Base-by-base conservation (phyloP, 1,140 invertebrate species). In the Sinella curviseta region DNA sequence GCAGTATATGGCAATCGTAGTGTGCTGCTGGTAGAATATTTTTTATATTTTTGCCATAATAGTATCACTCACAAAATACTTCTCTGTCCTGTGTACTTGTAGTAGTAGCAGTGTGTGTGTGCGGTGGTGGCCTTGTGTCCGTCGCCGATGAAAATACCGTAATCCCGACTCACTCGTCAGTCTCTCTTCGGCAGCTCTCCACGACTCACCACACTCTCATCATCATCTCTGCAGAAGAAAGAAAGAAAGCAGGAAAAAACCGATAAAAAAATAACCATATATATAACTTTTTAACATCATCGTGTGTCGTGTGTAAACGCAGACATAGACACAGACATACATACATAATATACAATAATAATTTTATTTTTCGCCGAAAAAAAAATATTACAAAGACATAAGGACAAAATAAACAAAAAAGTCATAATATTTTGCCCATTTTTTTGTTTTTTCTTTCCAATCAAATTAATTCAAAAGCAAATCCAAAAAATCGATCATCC, bases 111-210 rank as follows among this genome's bases (percentile, higher is more conserved):
- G 17, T 17, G 4, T 8, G 4, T 8, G 17, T 48, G 39, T 17
- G 17, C 12, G 8, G 8, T 60, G 57, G 8, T 70, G 65, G 65
- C 65, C 65, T 70, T 70, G 65, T 33, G 39, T 48, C 20, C 39
- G 39, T 48, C 39, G 39, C 65, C 65, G 65, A 70, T 70, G 65
- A 70, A 70, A 70, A 70, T 33, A 70, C 30, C 65, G 65, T 70
- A 70, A 70, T 70, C 65, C 26, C 65, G 65, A 70, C 65, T 31
- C 31, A 70, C 65, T 70, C 65, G 65, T 70, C 65, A 70, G 65
- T 70, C 65, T 30, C 65, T 70, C 65, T 70, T 70, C 65, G 65
- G 65, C 65, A 70, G 65, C 65, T 70, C 65, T 30, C 31, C 65
- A 30, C 65, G 30, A 70, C 26, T 70, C 65, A 70, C 14, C 65